Percentiles rank a stretch among this genome's conserved stretches.
Evolutionary conservation across 1,140 invertebrate genomes (phyloP).

Genomic region (Grapholita molesta): DNA sequence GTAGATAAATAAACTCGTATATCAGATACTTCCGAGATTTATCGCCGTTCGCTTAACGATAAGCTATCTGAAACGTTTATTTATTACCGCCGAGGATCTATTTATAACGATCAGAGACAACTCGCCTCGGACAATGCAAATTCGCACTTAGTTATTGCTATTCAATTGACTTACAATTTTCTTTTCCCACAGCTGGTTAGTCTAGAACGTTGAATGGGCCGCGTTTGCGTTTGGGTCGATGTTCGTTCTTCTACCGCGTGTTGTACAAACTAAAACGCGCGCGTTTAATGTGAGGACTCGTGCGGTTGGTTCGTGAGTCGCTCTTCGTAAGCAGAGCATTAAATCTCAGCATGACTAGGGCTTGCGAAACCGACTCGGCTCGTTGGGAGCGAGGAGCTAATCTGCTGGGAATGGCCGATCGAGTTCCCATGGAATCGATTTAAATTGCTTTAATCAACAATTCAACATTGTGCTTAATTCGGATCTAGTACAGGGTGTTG

Average conservation of each 20-base stretch:
- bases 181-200: slow-evolving; percentile 40
- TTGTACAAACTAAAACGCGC: slow-evolving; percentile 30
- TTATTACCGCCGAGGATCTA: slow-evolving; percentile 41
- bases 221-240: slow-evolving; percentile 24
- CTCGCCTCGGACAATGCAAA: slow-evolving; percentile 49
- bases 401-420: slow-evolving; percentile 44
- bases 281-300: slow-evolving; percentile 26
- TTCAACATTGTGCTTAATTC: slow-evolving; percentile 28
- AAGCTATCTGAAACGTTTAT: slow-evolving; percentile 48
- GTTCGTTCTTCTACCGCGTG: slow-evolving; percentile 21
- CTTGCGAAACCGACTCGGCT: slow-evolving; percentile 40
- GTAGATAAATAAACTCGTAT: slow-evolving; percentile 38
- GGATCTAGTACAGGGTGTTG: not conserved
- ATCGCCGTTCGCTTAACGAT: slow-evolving; percentile 45
- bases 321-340: slow-evolving; percentile 42
- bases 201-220: not conserved
- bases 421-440: slow-evolving; percentile 50
- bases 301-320: slow-evolving; percentile 40
- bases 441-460: slow-evolving; percentile 36
- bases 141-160: slow-evolving; percentile 45
- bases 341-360: slow-evolving; percentile 54
- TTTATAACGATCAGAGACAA: slow-evolving; percentile 51
- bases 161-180: slow-evolving; percentile 35
- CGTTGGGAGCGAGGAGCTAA: slow-evolving; percentile 40
- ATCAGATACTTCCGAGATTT: slow-evolving; percentile 47